Conservation (phyloP, 2,797 vertebrate species). For the Enteromius afrohamiltoni region DNA sequence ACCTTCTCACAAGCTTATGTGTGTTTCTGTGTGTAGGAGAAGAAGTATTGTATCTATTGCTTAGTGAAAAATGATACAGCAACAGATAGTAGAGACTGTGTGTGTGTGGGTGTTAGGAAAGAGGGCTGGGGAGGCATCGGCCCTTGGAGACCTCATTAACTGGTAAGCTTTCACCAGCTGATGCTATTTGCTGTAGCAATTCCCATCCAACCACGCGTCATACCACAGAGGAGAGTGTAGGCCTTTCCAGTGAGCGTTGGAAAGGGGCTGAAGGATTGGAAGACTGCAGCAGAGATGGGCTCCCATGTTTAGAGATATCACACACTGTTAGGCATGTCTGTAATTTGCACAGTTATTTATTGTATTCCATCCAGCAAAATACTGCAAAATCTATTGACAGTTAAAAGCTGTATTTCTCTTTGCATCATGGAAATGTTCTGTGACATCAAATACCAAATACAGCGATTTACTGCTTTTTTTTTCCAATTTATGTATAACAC, state of each 20-base stretch:
- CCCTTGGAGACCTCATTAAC: slow-evolving; percentile 86
- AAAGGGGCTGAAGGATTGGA: slow-evolving; percentile 35
- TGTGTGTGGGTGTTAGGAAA: slow-evolving; percentile 53
- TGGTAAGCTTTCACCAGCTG: slow-evolving; percentile 71
- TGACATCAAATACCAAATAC: no score
- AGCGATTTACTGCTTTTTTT: no score
- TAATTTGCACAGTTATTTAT: no score
- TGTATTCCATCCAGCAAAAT: no score
- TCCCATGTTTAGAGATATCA: slow-evolving; percentile 48
- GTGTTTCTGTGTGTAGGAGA: slow-evolving; percentile 60
- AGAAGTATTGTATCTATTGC: slow-evolving; percentile 38
- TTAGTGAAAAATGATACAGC: slow-evolving; percentile 37
- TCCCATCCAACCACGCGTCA: slow-evolving; percentile 65
- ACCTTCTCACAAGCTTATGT: slow-evolving; percentile 52
- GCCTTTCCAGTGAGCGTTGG: slow-evolving; percentile 25
- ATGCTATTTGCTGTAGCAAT: slow-evolving; percentile 65
- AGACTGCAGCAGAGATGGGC: slow-evolving; percentile 35
- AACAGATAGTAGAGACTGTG: slow-evolving; percentile 30
- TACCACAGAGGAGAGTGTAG: slow-evolving; percentile 50
- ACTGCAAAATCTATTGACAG: no score
- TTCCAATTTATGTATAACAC: no score
- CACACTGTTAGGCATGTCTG: no score
- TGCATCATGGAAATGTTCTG: no score
- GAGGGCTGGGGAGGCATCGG: slow-evolving; percentile 65
- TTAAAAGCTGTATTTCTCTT: no score